A percentile compares a stretch with the other conserved stretches of the same genome.
Evolutionary conservation across 64 coral and sea anemone species (phyloP).

Genomic region (Montipora foliosa): DNA sequence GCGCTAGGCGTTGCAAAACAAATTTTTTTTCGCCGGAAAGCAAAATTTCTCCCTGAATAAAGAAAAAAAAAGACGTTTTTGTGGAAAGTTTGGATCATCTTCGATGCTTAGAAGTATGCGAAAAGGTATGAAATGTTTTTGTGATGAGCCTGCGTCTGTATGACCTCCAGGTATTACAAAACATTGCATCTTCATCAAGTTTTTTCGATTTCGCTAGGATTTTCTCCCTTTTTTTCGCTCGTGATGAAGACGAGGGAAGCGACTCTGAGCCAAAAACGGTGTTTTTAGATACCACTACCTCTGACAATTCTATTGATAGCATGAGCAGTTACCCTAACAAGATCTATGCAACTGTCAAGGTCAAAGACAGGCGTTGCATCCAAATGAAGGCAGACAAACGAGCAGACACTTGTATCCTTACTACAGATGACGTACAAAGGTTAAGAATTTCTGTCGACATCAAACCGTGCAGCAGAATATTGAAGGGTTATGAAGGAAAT

Average conservation of each 20-base stretch:
- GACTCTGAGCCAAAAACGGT: background rate
- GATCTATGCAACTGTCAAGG: slow-evolving; percentile 32
- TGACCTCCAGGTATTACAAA: too few relatives aligned
- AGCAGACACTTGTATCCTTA: background rate
- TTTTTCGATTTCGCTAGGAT: too few relatives aligned
- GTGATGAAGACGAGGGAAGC: background rate
- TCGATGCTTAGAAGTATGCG: too few relatives aligned
- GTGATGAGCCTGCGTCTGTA: too few relatives aligned
- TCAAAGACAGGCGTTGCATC: background rate
- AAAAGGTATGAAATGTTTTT: too few relatives aligned
- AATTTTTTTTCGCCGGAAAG: too few relatives aligned
- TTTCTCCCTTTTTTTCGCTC: too few relatives aligned
- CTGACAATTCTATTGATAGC: slow-evolving; percentile 28
- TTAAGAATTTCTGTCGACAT: slow-evolving; percentile 37
- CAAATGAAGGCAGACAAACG: background rate
- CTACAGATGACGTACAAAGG: background rate
- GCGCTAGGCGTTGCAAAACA: too few relatives aligned
- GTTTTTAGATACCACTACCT: slow-evolving; percentile 41
- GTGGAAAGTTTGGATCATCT: too few relatives aligned
- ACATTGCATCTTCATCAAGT: too few relatives aligned
- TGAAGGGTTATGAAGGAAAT: slow-evolving; percentile 60
- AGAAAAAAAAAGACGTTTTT: too few relatives aligned
- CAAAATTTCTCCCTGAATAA: too few relatives aligned
- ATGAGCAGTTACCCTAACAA: slow-evolving; percentile 56
- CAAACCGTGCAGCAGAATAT: slow-evolving; percentile 29